These are phyloP conservation scores for Drosophila miranda DNA, from an alignment of 1,140 invertebrate genomes.

Conservation along the genomic window DNA sequence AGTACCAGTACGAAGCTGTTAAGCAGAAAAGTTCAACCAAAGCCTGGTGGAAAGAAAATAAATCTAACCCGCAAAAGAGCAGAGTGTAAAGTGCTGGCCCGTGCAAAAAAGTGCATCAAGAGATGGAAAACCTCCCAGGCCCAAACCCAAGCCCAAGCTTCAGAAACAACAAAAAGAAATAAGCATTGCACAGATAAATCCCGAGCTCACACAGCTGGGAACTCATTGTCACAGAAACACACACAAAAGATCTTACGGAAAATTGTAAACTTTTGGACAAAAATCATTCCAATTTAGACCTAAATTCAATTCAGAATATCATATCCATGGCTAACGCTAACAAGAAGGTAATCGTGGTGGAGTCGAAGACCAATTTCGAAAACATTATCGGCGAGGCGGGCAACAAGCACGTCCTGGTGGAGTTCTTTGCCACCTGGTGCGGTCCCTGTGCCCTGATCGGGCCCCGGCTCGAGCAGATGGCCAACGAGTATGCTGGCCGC, in stretches of 20 bases:
- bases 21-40: conserved; percentile 2
- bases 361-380: conserved; percentile 87
- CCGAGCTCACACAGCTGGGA: conserved; percentile 9
- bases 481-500: conserved; percentile 83
- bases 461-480: conserved; percentile 89
- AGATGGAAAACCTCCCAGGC: too few relatives aligned
- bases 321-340: conserved; percentile 35
- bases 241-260: background rate
- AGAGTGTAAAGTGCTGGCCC: background rate
- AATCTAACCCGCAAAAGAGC: conserved; percentile 6
- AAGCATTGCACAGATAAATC: too few relatives aligned
- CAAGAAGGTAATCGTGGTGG: conserved; percentile 53
- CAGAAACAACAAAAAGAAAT: too few relatives aligned
- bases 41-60: conserved; percentile 1
- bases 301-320: conserved; percentile 8
- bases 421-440: conserved; percentile 88
- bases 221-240: conserved; percentile 18
- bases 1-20: background rate
- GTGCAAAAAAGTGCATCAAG: conserved; percentile 5
- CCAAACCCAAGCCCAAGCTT: too few relatives aligned
- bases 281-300: conserved; percentile 3
- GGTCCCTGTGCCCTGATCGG: conserved; percentile 96
- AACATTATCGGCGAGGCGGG: conserved; percentile 88
- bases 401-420: conserved; percentile 93
- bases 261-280: conserved; percentile 12